Base-by-base conservation (phyloP, 2,113 vertebrate species). In the Ammodramus savannarum region DNA sequence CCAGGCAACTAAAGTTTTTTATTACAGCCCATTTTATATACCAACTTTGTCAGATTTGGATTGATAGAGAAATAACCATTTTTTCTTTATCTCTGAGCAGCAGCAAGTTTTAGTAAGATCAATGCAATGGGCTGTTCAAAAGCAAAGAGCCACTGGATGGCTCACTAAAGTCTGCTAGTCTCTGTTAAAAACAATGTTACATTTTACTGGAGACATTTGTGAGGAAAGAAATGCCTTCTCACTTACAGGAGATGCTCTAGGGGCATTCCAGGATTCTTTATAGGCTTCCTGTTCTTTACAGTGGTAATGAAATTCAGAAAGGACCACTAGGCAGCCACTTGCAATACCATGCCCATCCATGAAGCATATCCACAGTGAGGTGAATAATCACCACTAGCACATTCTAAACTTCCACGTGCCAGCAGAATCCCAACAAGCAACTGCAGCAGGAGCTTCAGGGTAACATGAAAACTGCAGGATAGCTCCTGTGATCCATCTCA, bases 221-320 rank as follows among this genome's bases (percentile, higher is more conserved):
- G 41, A 80, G 39, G 31, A 59, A 74, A 58, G 13, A 86, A 80
- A 44, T 5, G 6, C 25, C 5, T 10, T 36, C 77, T 76, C 67
- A 63, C 17, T 87, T 51, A 38, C 5, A 19, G 0, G 0, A n/a
- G 39, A 38, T 41, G 10, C 16, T 71, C 58, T 51, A 6, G 0
- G 8, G 71, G 21, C 16, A 67, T n/a, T 72, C 51, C 48, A 59
- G 26, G 29, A 55, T 34, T 71, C n/a, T 58, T 25, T 43, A 20
- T 1, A 39, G 16, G 39, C 54, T 83, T 41, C 25, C 54, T 66
- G 14, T 55, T 82, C 72, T 76, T 93, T 66, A 83, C 1, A 76
- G 31, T 3, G 16, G 11, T 39, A 83, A 32, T 20, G 67, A 43
- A 84, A 29, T 16, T 54, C 11, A 66, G 48, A 39, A 63, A 46